These are phyloP conservation scores for Dryomyza anilis DNA, from an alignment of 2,888 invertebrate species.

Conservation along the genomic window DNA sequence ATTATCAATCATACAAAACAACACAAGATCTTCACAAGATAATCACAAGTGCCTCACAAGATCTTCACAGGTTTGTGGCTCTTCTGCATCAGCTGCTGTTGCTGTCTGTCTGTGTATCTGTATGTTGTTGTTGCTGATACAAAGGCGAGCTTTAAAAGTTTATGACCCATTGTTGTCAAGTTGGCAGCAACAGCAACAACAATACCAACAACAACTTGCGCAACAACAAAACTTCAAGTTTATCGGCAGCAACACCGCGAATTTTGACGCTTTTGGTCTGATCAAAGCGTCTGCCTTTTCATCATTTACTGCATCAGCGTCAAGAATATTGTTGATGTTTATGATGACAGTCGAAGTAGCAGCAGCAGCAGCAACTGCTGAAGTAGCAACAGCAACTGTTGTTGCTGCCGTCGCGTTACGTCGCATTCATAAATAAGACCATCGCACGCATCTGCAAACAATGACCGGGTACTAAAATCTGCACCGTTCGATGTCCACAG, in stretches of 20 bases:
- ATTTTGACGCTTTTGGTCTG: conserved; percentile 24
- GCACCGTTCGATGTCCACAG: conserved; percentile 5
- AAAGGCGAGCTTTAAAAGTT: too few species aligned
- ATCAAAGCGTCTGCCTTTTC: conserved; percentile 53
- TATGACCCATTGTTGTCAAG: too few species aligned
- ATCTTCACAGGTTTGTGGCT: too few species aligned
- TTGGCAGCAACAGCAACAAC: too few species aligned
- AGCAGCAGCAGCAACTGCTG: not conserved
- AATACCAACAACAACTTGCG: too few species aligned
- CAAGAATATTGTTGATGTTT: conserved; percentile 60
- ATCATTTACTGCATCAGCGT: conserved; percentile 60
- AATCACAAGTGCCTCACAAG: too few species aligned
- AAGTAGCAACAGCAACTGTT: not conserved
- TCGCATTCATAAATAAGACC: conserved; percentile 20
- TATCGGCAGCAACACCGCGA: not conserved
- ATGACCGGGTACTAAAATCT: conserved; percentile 1
- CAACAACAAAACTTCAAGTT: too few species aligned
- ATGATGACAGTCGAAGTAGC: conserved; percentile 49
- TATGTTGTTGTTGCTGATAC: too few species aligned
- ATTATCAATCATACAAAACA: too few species aligned
- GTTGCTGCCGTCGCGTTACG: not conserved
- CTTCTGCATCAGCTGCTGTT: too few species aligned
- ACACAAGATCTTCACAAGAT: too few species aligned
- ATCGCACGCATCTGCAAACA: conserved; percentile 19
- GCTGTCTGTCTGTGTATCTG: too few species aligned